phyloP scores from a whole-genome alignment of 2,797 vertebrate species.

The Merluccius polli region DNA sequence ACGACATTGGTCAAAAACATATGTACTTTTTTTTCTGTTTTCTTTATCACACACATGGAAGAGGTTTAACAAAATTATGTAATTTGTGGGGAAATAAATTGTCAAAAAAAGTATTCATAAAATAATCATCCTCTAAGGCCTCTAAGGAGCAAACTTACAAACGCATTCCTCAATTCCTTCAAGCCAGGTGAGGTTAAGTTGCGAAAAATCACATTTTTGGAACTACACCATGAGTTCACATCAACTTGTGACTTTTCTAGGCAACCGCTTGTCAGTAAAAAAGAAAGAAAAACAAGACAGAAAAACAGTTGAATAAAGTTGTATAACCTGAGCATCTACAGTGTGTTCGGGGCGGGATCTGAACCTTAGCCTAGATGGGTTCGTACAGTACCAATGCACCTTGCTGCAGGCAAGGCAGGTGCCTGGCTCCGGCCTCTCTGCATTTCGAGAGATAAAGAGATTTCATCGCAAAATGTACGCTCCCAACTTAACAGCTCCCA shows the following conservation, averaged over 20 bases:
- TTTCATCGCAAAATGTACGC: constrained; percentile 38
- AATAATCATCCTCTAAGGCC: not conserved
- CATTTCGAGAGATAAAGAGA: constrained; percentile 2
- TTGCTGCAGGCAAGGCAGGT: constrained; percentile 45
- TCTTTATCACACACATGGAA: not conserved
- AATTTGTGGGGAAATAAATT: not conserved
- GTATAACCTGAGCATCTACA: not conserved
- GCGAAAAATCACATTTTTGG: not conserved
- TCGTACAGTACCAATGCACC: not conserved
- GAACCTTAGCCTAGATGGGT: not conserved
- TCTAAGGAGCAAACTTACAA: not conserved
- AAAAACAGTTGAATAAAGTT: not conserved
- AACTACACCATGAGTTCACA: not conserved
- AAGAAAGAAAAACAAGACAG: not conserved
- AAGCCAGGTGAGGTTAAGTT: not conserved
- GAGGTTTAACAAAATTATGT: not conserved
- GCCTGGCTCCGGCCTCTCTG: constrained; percentile 25
- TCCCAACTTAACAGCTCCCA: constrained; percentile 7
- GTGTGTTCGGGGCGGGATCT: not conserved
- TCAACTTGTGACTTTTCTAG: not conserved
- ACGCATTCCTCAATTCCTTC: too few species aligned
- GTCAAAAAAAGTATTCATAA: not conserved
- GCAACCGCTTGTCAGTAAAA: not conserved
- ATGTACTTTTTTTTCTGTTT: not conserved
- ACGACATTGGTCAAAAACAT: not conserved